Evolutionary conservation across 1,140 invertebrate genomes (phyloP), one percentile per base, ranked within the genome.

Genomic region (Listronotus oregonensis): DNA sequence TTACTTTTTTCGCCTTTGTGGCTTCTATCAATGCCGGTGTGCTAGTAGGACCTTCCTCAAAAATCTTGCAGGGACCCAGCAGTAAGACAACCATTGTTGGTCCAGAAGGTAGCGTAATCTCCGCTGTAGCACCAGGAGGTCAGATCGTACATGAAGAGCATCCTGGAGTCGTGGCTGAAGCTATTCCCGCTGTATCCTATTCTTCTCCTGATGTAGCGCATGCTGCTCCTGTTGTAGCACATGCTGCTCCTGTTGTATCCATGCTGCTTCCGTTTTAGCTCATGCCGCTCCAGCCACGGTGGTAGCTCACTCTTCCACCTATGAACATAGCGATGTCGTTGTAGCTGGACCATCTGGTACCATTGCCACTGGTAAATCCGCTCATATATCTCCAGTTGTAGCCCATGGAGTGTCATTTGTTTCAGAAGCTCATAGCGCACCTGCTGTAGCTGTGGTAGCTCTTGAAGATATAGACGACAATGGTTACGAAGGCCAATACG

Each of bases 21-120:
- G 68, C 60, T 43, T 27, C 44, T 43, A 54, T 52, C 47, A 58
- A 61, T 39, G 70, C 67, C 44, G 60, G 64, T 59, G 27, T 71
- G 18, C 34, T 37, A 10, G 15, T 66, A 9, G 61, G 49, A 27
- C 69, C 69, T 0, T 59, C 64, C 6, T 49, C 68, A 3, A 59
- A 66, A 32, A 59, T 72, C 15, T 14, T 73, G 9, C 70, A 73
- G 61, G 72, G 70, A 46, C 72, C 70, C 6, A 70, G 72, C 51
- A 55, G 64, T 43, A 68, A 64, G 42, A 68, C 70, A 21, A 70
- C 58, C 17, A 15, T 73, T n/a, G 58, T 72, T 11, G 72, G 72
- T 5, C 72, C 72, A 7, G 71, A 73, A 34, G 71, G 71, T 21
- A 73, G 71, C 42, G 47, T 62, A 9, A 71, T 73, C 63, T 59